Conservation (phyloP, 2,797 vertebrate species). For the Paramormyrops hopkinsi region DNA sequence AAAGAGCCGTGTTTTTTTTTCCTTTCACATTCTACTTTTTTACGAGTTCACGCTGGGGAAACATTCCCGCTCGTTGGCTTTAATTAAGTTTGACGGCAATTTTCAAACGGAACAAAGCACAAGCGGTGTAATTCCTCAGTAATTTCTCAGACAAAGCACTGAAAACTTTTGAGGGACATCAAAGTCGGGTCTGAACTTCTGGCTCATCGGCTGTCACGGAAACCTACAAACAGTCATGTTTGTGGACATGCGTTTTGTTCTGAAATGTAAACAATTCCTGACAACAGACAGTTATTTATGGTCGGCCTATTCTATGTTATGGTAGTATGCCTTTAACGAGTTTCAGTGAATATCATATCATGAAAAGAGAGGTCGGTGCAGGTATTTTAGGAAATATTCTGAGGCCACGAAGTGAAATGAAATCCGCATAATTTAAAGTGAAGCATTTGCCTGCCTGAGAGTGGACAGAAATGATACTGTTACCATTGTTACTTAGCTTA, state of each 20-base stretch:
- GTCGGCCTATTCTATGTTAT: not conserved
- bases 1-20: not conserved
- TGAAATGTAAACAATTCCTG: not conserved
- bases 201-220: not conserved
- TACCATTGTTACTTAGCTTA: not conserved
- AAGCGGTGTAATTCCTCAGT: not conserved
- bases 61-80: slow-evolving; percentile 8
- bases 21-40: not conserved
- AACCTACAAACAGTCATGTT: not conserved
- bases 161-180: not conserved
- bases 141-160: not conserved
- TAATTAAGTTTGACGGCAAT: slow-evolving; percentile 4
- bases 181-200: not conserved
- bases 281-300: not conserved
- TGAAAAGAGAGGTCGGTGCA: not conserved
- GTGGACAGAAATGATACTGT: not conserved
- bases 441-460: not conserved
- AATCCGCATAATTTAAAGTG: not conserved
- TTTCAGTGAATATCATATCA: not conserved
- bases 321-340: not conserved
- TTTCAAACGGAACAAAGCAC: not conserved
- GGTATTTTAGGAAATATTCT: not conserved
- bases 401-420: not conserved
- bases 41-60: slow-evolving; percentile 18
- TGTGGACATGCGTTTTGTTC: not conserved